Conservation (phyloP, 2,888 invertebrate species). For the Kryphioiulus occultus region DNA sequence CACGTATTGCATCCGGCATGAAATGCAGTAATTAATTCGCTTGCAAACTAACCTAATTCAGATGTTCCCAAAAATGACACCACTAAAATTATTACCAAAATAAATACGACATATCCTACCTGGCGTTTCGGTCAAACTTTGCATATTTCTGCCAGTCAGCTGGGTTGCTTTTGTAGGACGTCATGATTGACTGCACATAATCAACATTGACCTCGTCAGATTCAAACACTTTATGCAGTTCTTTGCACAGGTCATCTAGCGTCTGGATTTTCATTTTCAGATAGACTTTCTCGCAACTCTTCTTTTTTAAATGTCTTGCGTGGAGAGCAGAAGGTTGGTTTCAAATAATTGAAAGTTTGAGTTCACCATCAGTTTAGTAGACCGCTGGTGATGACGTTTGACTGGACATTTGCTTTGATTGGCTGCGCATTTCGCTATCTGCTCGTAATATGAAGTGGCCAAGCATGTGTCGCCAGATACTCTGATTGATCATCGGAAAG, state of each 20-base stretch:
- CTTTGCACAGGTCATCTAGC: slow-evolving; percentile 63
- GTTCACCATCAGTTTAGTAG: neutral
- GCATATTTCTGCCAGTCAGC: slow-evolving; percentile 94
- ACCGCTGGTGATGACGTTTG: neutral
- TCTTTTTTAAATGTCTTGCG: neutral
- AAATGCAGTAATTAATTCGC: no score
- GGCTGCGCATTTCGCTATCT: neutral
- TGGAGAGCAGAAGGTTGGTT: neutral
- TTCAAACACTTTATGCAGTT: slow-evolving; percentile 79
- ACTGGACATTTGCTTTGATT: neutral
- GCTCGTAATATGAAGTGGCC: neutral
- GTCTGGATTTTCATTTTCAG: slow-evolving; percentile 43
- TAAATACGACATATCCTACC: slow-evolving; percentile 67
- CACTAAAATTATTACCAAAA: neutral
- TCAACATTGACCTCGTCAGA: slow-evolving; percentile 87
- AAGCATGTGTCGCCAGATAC: neutral
- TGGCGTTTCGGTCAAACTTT: slow-evolving; percentile 84
- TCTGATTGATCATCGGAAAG: neutral
- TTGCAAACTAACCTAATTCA: no score
- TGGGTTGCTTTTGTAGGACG: slow-evolving; percentile 83
- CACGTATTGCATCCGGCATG: neutral
- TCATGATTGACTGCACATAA: slow-evolving; percentile 81
- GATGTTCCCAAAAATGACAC: no score
- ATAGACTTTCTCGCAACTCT: neutral
- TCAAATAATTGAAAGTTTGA: neutral